A percentile compares a stretch with the other conserved stretches of the same genome.
These are phyloP conservation scores for Dasyurus viverrinus DNA, from an alignment of 2,113 vertebrate genomes.

Conservation along the genomic window DNA sequence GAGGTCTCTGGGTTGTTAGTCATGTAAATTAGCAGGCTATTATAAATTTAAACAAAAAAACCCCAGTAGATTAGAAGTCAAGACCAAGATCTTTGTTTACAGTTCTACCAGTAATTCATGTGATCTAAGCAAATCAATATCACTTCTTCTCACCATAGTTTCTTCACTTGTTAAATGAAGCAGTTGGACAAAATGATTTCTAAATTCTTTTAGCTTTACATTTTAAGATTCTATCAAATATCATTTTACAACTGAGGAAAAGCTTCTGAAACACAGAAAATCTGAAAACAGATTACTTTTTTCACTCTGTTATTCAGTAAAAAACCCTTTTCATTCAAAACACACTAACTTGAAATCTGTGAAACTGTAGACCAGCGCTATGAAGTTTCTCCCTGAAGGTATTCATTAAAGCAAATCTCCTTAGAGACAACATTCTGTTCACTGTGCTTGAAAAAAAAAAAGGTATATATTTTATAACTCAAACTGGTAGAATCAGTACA, in stretches of 20 bases:
- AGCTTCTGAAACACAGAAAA: neutral
- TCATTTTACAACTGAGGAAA: neutral
- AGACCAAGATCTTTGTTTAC: neutral
- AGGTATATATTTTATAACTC: slow-evolving; percentile 13
- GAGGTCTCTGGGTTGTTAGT: neutral
- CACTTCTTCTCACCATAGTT: neutral
- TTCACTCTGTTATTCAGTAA: neutral
- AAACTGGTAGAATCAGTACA: slow-evolving; percentile 34
- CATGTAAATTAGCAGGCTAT: neutral
- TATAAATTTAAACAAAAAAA: neutral
- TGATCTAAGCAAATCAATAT: neutral
- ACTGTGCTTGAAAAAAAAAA: slow-evolving; percentile 46
- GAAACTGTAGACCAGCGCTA: neutral
- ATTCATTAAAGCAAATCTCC: neutral
- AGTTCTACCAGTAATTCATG: neutral
- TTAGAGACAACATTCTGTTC: neutral
- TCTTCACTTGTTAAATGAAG: neutral
- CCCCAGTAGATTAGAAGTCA: neutral
- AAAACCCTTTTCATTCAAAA: neutral
- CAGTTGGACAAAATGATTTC: neutral
- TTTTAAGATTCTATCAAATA: neutral
- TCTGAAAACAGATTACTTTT: neutral
- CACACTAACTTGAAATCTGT: neutral
- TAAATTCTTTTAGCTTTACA: neutral
- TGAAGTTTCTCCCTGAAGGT: neutral